Percentiles rank a stretch among this genome's conserved stretches.
phyloP scores from a whole-genome alignment of 2,113 vertebrate genomes.

The Sceloporus tristichus region DNA sequence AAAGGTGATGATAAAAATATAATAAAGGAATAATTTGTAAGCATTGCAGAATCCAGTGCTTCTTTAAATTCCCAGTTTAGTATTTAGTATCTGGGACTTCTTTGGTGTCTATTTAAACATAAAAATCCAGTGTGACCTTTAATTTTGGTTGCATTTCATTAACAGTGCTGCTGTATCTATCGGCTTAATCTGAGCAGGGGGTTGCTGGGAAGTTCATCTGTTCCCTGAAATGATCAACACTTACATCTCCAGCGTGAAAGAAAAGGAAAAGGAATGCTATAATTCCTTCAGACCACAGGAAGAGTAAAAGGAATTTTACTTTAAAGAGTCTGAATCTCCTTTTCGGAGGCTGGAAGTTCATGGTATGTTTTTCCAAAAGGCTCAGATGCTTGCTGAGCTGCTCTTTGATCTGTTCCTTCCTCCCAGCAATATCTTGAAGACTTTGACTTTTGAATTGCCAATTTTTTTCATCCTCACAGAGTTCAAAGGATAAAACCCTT shows the following conservation, averaged over 20 bases:
- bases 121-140: neutral
- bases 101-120: neutral
- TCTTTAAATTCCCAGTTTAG: neutral
- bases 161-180: neutral
- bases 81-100: neutral
- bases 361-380: neutral
- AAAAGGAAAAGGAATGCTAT: neutral
- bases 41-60: neutral
- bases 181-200: neutral
- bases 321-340: neutral
- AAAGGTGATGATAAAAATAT: neutral
- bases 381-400: conserved; percentile 6
- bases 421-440: conserved; percentile 1
- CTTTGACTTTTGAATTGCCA: conserved; percentile 4
- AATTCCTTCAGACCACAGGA: neutral
- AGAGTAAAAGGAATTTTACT: conserved; percentile 3
- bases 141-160: neutral
- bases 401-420: conserved; percentile 22
- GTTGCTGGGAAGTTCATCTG: neutral
- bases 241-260: neutral
- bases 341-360: conserved; percentile 17
- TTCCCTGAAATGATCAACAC: neutral
- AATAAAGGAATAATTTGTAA: neutral
- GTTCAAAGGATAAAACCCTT: neutral
- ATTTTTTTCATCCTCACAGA: conserved; percentile 5